phyloP scores from a whole-genome alignment of 2,888 invertebrate species.

The Cephus pulcher region DNA sequence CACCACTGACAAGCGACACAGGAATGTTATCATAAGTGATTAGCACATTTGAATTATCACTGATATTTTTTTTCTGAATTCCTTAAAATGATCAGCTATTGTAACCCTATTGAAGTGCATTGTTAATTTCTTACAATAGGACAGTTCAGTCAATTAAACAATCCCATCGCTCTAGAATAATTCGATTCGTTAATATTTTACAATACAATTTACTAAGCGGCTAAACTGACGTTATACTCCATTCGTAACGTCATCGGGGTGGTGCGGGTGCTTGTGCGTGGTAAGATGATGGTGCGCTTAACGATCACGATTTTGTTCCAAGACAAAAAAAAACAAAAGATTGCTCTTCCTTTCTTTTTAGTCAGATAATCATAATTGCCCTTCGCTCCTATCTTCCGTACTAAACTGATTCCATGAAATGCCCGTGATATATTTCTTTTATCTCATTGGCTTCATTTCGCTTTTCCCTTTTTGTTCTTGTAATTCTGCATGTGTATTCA shows the following conservation, averaged over 20 bases:
- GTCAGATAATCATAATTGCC: background rate
- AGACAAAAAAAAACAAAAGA: background rate
- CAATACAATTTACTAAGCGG: conserved; percentile 17
- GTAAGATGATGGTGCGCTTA: background rate
- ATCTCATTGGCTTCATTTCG: background rate
- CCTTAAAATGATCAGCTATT: background rate
- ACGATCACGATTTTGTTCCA: background rate
- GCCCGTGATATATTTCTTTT: background rate
- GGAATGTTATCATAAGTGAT: background rate
- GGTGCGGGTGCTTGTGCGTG: background rate
- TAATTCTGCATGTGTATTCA: background rate
- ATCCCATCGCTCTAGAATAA: conserved; percentile 7
- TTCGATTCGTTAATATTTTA: conserved; percentile 16
- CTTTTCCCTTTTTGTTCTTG: background rate
- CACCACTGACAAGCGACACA: background rate
- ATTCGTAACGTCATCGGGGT: background rate
- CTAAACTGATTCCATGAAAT: background rate
- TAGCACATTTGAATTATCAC: background rate
- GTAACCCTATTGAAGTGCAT: background rate
- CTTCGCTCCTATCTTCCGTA: too few species aligned
- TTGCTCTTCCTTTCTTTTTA: background rate
- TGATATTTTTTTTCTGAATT: background rate
- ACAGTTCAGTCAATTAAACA: background rate
- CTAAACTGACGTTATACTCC: background rate
- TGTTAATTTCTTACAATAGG: background rate